Conservation (phyloP, 2,888 invertebrate species). For the Allygus modestus region DNA sequence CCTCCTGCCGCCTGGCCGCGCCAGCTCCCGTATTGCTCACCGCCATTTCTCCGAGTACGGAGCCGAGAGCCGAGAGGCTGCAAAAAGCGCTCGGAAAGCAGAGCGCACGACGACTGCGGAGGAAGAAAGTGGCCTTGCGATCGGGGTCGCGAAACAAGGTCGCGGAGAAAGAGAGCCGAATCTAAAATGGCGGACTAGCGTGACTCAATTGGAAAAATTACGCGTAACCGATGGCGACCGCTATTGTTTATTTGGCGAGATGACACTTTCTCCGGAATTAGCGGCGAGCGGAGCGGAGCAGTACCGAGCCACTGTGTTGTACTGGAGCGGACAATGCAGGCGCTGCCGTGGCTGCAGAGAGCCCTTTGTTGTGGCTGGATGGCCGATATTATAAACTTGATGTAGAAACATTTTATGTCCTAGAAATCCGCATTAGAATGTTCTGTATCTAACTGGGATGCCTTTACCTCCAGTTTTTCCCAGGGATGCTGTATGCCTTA, state of each 20-base stretch:
- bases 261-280: constrained; percentile 57
- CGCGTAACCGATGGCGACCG: constrained; percentile 62
- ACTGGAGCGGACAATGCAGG: constrained; percentile 3
- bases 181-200: constrained; percentile 59
- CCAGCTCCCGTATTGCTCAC: not conserved
- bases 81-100: constrained; percentile 15
- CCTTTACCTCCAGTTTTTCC: no score
- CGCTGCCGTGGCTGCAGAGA: not conserved
- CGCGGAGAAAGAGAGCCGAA: constrained; percentile 62
- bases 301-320: not conserved
- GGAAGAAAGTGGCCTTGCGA: constrained; percentile 62
- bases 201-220: constrained; percentile 62
- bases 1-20: not conserved
- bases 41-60: constrained; percentile 32
- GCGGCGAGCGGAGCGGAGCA: constrained; percentile 35
- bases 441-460: no score
- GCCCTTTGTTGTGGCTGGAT: not conserved
- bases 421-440: no score
- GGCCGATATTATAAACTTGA: not conserved
- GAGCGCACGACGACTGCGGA: constrained; percentile 35
- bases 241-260: constrained; percentile 59
- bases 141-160: constrained; percentile 61
- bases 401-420: no score
- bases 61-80: not conserved
- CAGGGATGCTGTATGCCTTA: no score